Base-by-base conservation (phyloP, 92 coral and sea anemone species). In the Virgularia gustaviana region DNA sequence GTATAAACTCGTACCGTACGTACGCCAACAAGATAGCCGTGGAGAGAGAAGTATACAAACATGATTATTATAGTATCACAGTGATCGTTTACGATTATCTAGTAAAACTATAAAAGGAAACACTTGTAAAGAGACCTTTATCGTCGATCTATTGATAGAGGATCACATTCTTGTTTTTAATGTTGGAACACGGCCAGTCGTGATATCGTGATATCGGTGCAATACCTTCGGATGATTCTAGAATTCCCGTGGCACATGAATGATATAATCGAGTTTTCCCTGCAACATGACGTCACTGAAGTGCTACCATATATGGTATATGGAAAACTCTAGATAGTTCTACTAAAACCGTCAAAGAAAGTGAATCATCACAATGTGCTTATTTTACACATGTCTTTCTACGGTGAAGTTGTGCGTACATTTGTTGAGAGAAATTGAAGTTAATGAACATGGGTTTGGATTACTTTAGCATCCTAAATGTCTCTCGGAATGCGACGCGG, bases 401-500 rank as follows among this genome's bases (percentile, higher is more conserved):
- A 49, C 45, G 34, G 45, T 68, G 59, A 68, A n/a, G 36, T 24
- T 29, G 75, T 45, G 47, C 47, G 38, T 61, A 68, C 34, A 42
- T 1, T 49, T 29, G 75, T 51, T 20, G 54, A 68, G 36, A 37
- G 52, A 45, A 29, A n/a, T 13, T 43, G 33, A 10, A 28, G 11
- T 31, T 25, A 33, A 44, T 23, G 36, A 67, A 9, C 30, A 92
- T 92, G 98, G 96, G 94, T 9, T 81, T 84, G 65, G 94, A 92
- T 57, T 92, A 92, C 36, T 92, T 89, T 80, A 73, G 89, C 37
- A 76, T 87, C 37, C 79, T 92, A 19, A 82, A 78, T 70, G 70
- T 89, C 54, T 71, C 89, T 30, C 88, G 90, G 34, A 81, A 92
- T 59, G 98, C 98, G 9, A 82, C 84, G 67, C 86, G 76, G 49